These are phyloP conservation scores for Netelia virgata DNA, from an alignment of 2,888 invertebrate species.

Conservation along the genomic window DNA sequence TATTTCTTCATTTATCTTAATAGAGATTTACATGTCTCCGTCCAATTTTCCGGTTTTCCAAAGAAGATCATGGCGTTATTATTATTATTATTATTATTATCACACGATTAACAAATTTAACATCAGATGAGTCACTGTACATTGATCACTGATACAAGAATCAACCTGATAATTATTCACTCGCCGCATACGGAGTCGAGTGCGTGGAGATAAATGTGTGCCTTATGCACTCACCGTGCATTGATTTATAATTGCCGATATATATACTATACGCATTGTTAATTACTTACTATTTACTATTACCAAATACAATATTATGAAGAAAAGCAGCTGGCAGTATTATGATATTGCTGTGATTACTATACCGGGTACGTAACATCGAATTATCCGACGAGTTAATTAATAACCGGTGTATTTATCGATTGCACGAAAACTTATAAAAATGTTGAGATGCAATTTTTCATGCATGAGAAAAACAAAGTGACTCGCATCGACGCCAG, in stretches of 20 bases:
- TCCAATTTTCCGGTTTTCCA: conserved; percentile 63
- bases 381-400: too few species aligned
- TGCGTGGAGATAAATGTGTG: conserved; percentile 47
- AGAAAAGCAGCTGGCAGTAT: not conserved
- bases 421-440: too few species aligned
- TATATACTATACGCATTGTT: conserved; percentile 63
- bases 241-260: conserved; percentile 52
- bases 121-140: conserved; percentile 22
- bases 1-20: conserved; percentile 25
- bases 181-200: conserved; percentile 1
- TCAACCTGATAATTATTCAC: not conserved
- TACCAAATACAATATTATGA: conserved; percentile 65
- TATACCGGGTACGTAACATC: too few species aligned
- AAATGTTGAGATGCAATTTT: too few species aligned
- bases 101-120: conserved; percentile 43
- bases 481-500: too few species aligned
- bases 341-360: too few species aligned
- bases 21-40: conserved; percentile 53
- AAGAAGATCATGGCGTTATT: conserved; percentile 52
- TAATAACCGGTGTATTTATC: too few species aligned
- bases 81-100: conserved; percentile 22
- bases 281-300: conserved; percentile 67
- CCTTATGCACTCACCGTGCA: conserved; percentile 59
- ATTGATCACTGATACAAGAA: conserved; percentile 4
- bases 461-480: too few species aligned